A percentile compares a stretch with the other conserved stretches of the same genome.
Conservation (phyloP, 1,140 invertebrate species). For the Lepidurus packardi region DNA sequence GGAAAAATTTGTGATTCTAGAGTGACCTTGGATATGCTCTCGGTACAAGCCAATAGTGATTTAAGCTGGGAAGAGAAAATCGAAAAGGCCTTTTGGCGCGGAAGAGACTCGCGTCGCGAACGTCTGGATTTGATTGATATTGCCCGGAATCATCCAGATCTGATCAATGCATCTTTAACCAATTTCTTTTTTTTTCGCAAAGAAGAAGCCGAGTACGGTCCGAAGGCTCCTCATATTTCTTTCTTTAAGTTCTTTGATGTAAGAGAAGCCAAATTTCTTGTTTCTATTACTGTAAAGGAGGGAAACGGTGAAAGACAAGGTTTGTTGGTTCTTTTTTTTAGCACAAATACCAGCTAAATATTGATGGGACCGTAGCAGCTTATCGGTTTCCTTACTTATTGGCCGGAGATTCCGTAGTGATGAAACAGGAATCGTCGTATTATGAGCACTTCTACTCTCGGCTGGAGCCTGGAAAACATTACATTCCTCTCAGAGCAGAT, state of each 20-base stretch:
- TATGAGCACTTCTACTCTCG: conserved; percentile 90
- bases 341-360: conserved; percentile 92
- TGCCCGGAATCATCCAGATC: conserved; percentile 64
- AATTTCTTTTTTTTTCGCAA: conserved; percentile 95
- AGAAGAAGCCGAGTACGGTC: conserved; percentile 77
- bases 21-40: conserved; percentile 80
- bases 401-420: conserved; percentile 73
- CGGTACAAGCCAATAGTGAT: conserved; percentile 73
- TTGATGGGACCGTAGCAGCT: conserved; percentile 94
- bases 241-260: conserved; percentile 96
- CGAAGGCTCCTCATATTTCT: conserved; percentile 71
- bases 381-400: conserved; percentile 90
- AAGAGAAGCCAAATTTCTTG: conserved; percentile 42
- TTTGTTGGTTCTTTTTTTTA: conserved; percentile 50
- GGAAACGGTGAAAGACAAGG: not conserved
- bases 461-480: conserved; percentile 71
- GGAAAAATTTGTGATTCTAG: conserved; percentile 50
- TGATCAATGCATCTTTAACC: conserved; percentile 87
- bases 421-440: conserved; percentile 89
- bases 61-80: conserved; percentile 67
- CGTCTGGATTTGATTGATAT: conserved; percentile 77
- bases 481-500: conserved; percentile 72
- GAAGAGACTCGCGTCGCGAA: conserved; percentile 78
- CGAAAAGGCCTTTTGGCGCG: conserved; percentile 80
- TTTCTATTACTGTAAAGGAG: not conserved